Conservation (phyloP, 2,797 vertebrate genomes). For the Poeciliopsis turneri region DNA sequence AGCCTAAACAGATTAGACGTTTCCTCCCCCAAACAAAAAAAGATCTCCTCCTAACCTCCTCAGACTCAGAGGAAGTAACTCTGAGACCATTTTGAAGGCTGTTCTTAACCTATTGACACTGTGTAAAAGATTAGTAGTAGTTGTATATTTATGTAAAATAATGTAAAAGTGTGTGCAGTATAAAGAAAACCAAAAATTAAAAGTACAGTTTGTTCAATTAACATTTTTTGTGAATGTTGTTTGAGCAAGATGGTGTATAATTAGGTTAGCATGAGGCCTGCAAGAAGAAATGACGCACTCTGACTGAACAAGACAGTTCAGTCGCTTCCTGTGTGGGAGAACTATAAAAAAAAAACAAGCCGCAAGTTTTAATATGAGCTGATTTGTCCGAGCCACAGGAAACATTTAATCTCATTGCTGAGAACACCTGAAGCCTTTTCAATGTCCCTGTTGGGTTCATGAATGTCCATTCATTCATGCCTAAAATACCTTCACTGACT, state of each 20-base stretch:
- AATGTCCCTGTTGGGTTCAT: background rate
- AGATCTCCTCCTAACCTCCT: slow-evolving; percentile 54
- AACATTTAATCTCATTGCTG: background rate
- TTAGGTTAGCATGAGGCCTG: slow-evolving; percentile 1
- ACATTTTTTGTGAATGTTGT: background rate
- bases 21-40: slow-evolving; percentile 45
- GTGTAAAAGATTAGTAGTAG: background rate
- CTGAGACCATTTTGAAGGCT: slow-evolving; percentile 57
- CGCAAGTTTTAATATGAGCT: slow-evolving; percentile 12
- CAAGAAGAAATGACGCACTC: background rate
- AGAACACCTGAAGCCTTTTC: slow-evolving; percentile 12
- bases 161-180: background rate
- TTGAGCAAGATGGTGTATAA: background rate
- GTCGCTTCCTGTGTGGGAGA: slow-evolving; percentile 30
- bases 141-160: background rate
- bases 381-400: background rate
- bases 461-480: background rate
- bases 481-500: background rate
- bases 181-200: background rate
- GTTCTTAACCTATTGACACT: slow-evolving; percentile 28
- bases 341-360: slow-evolving; percentile 10
- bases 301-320: slow-evolving; percentile 6
- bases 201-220: slow-evolving; percentile 2
- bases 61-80: slow-evolving; percentile 60
- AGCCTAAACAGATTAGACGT: slow-evolving; percentile 60